phyloP scores from a whole-genome alignment of 2,888 invertebrate genomes.

The Watsonalla cultraria region DNA sequence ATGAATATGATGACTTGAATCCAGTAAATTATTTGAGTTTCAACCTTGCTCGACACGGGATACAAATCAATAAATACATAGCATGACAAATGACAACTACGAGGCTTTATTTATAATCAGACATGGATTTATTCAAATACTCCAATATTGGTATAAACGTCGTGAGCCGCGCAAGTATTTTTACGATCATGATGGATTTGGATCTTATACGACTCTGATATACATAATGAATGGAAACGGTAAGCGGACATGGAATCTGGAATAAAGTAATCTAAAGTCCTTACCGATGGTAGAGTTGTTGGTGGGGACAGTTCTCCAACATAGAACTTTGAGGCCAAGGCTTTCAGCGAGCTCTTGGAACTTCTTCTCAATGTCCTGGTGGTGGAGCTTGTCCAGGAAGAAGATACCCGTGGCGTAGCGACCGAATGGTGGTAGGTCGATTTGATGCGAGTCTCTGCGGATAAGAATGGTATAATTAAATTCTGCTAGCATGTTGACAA shows the following conservation, averaged over 20 bases:
- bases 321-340: slow-evolving; percentile 89
- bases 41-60: too few species aligned
- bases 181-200: too few species aligned
- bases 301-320: slow-evolving; percentile 96
- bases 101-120: too few species aligned
- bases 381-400: slow-evolving; percentile 92
- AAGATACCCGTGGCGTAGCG: slow-evolving; percentile 98
- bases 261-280: slow-evolving; percentile 14
- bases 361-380: slow-evolving; percentile 87
- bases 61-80: too few species aligned
- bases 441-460: slow-evolving; percentile 87
- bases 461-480: neutral
- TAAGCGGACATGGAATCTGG: neutral
- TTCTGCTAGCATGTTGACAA: neutral
- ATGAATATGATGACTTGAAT: too few species aligned
- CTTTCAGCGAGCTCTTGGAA: slow-evolving; percentile 90
- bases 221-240: neutral
- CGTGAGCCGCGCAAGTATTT: too few species aligned
- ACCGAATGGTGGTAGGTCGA: slow-evolving; percentile 91
- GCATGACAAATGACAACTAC: too few species aligned
- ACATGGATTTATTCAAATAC: too few species aligned
- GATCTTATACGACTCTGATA: too few species aligned
- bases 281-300: slow-evolving; percentile 90
- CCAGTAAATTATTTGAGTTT: too few species aligned
- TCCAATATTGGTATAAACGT: too few species aligned